Percentiles rank a stretch among this genome's conserved stretches.
These are phyloP conservation scores for Drymonia ruficornis DNA, from an alignment of 2,888 invertebrate genomes.

Conservation along the genomic window DNA sequence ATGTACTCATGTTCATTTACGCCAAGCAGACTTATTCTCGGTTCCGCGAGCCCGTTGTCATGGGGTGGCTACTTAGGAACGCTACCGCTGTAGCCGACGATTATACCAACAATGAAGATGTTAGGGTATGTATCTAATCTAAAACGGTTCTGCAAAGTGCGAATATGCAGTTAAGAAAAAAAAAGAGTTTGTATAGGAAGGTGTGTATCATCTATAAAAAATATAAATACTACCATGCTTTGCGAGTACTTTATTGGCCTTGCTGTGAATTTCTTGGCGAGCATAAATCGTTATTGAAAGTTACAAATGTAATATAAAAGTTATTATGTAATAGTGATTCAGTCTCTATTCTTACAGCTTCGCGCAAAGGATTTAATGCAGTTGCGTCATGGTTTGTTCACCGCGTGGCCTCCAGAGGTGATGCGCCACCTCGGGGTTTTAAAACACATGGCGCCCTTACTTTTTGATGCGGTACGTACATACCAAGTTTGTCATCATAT, in stretches of 20 bases:
- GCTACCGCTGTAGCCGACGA: conserved; percentile 28
- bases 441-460: conserved; percentile 48
- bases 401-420: conserved; percentile 46
- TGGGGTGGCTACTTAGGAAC: conserved; percentile 52
- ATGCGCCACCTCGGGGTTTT: conserved; percentile 55
- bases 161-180: not conserved
- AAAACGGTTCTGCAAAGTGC: not conserved
- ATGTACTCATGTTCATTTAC: conserved; percentile 47
- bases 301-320: no score
- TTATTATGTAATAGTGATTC: no score
- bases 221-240: no score
- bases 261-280: no score
- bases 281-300: no score
- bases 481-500: not conserved
- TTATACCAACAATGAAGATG: conserved; percentile 24
- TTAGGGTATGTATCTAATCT: conserved; percentile 34
- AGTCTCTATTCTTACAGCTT: conserved; percentile 28
- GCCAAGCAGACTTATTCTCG: conserved; percentile 46
- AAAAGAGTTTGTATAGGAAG: no score
- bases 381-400: conserved; percentile 40
- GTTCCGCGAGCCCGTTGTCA: conserved; percentile 54
- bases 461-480: conserved; percentile 55
- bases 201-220: no score
- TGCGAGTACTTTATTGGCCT: no score
- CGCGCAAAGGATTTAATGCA: conserved; percentile 13